Evolutionary conservation across 1,140 invertebrate genomes (phyloP).

Genomic region (Leptopilina boulardi): DNA sequence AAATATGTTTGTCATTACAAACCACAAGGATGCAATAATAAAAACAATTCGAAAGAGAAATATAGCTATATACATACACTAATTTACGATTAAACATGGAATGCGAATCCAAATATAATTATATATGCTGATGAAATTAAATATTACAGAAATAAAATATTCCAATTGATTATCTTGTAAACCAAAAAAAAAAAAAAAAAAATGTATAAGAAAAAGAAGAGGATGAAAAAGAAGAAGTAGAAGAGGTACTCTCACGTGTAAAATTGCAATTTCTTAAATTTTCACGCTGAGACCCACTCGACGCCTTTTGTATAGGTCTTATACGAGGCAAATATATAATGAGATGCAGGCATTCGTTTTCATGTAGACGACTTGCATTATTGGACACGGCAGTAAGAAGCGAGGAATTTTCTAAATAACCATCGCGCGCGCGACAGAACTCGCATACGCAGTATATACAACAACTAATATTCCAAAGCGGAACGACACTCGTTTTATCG

Average conservation of each 20-base stretch:
- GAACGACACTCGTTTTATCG: background rate
- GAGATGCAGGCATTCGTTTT: conserved; percentile 49
- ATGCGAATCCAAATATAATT: conserved; percentile 28
- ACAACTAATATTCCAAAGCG: conserved; percentile 42
- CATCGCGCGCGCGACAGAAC: conserved; percentile 57
- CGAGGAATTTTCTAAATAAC: conserved; percentile 71
- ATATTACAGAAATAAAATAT: background rate
- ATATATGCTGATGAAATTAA: background rate
- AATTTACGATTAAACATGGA: background rate
- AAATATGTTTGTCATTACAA: background rate
- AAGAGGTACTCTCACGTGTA: background rate
- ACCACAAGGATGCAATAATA: background rate
- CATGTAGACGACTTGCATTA: conserved; percentile 55
- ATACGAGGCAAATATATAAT: conserved; percentile 16
- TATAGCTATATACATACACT: background rate
- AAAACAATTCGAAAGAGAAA: background rate
- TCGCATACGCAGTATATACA: conserved; percentile 68
- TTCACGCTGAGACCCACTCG: background rate
- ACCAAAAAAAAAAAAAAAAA: no score
- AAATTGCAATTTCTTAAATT: conserved; percentile 27
- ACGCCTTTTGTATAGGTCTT: conserved; percentile 3
- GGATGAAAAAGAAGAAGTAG: no score
- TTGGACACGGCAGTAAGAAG: conserved; percentile 50
- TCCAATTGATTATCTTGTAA: background rate
- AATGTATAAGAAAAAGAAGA: no score